Evolutionary conservation across 2,797 vertebrate genomes (phyloP), one percentile per base, ranked within the genome.

Genomic region (Gastrophryne carolinensis): DNA sequence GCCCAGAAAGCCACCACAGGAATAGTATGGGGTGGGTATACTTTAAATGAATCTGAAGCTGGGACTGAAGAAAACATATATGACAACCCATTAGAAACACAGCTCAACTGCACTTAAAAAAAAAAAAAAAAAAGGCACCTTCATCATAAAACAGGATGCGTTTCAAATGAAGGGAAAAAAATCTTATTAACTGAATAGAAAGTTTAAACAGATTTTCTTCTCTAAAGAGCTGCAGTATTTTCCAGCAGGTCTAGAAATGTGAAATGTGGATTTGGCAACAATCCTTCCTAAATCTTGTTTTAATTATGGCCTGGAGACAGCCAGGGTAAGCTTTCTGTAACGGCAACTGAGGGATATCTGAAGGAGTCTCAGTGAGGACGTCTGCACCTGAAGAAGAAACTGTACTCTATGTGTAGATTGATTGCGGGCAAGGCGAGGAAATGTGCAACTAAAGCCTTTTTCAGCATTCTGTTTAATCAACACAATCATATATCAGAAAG

Each of bases 211-310:
- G n/a, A n/a, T 26, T 23, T 30, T 9, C 5, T 37, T 13, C 39
- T 44, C 1, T 29, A 66, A 35, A 61, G 64, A 21, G n/a, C 66
- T 47, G 35, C 11, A 44, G 47, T 70, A 47, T 63, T 52, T 41
- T 34, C 24, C 15, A n/a, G 27, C 49, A 32, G 5, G 17, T 47
- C 47, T 47, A 56, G 27, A 77, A 70, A 71, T 35, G 37, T 37
- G 27, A 77, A 70, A 71, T 35, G 37, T 37, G 50, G 37, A 71
- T 35, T 77, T 77, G 74, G 74, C 66, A 71, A 50, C 58, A 71
- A 57, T 49, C 50, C 41, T 32, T 29, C 49, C 37, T 64, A 64
- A 77, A 70, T 57, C 37, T 77, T 77, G 66, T 77, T 77, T 77
- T 47, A 77, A 77, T 77, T 57, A 77, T 65, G 66, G 50, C 21